A percentile compares a stretch with the other conserved stretches of the same genome.
These are phyloP conservation scores for Tinea pellionella DNA, from an alignment of 2,888 invertebrate genomes.

Conservation along the genomic window DNA sequence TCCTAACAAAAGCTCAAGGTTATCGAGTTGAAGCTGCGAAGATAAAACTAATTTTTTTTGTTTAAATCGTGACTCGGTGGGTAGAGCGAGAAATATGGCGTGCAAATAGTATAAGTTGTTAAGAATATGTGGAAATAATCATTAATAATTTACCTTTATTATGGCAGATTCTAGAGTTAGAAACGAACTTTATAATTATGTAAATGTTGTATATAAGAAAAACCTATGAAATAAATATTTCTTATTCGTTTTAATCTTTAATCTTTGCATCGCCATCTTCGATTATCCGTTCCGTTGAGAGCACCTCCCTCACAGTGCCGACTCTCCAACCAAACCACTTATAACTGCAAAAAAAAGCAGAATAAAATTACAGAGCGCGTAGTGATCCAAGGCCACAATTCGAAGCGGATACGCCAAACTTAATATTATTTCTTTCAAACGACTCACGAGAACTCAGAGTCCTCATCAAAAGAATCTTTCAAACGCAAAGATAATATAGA, in stretches of 20 bases:
- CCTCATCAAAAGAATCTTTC: neutral
- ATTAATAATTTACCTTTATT: neutral
- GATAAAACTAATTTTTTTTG: slow-evolving; percentile 52
- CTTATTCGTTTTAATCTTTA: neutral
- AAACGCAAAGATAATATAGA: no score
- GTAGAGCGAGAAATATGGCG: slow-evolving; percentile 44
- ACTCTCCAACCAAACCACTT: slow-evolving; percentile 5
- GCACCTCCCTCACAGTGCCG: neutral
- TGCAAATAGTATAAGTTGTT: slow-evolving; percentile 53
- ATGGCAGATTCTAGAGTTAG: neutral
- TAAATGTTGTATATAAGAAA: no score
- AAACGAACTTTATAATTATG: no score
- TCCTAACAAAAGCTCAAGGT: slow-evolving; percentile 60
- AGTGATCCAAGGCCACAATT: slow-evolving; percentile 41
- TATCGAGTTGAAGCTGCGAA: slow-evolving; percentile 27
- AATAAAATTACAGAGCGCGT: slow-evolving; percentile 47
- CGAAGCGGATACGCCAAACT: slow-evolving; percentile 51
- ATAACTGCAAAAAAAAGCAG: slow-evolving; percentile 22
- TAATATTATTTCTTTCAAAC: slow-evolving; percentile 42
- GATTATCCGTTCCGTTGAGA: neutral
- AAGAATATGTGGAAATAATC: neutral
- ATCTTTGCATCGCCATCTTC: neutral
- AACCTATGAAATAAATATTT: neutral
- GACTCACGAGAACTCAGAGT: slow-evolving; percentile 28
- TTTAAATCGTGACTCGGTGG: slow-evolving; percentile 55